These are phyloP conservation scores for Clarias gariepinus DNA, from an alignment of 2,113 vertebrate genomes.

Conservation along the genomic window DNA sequence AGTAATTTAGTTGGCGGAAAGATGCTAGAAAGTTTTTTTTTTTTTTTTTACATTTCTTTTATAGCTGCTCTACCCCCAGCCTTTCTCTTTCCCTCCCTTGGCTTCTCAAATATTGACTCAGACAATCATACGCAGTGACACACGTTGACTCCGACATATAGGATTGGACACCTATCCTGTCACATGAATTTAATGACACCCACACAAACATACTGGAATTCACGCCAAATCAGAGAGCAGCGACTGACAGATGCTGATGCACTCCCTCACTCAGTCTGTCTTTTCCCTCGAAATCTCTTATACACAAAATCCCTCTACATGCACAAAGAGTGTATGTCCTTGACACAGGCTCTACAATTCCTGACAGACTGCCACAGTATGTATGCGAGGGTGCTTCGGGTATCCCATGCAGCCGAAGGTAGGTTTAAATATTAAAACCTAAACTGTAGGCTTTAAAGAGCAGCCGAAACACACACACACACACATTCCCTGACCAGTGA, in stretches of 20 bases:
- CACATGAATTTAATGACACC: conserved; percentile 31
- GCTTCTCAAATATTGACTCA: conserved; percentile 1
- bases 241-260: conserved; percentile 5
- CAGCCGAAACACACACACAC: conserved; percentile 13
- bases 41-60: background rate
- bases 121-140: conserved; percentile 30
- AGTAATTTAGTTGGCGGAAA: background rate
- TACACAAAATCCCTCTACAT: conserved; percentile 22
- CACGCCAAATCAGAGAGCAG: conserved; percentile 27
- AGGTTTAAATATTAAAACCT: conserved; percentile 72
- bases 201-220: conserved; percentile 35
- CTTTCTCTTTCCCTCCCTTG: conserved; percentile 8
- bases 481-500: conserved; percentile 3
- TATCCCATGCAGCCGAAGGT: conserved; percentile 61
- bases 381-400: conserved; percentile 51
- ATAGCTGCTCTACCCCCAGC: conserved; percentile 37
- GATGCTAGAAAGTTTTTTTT: background rate
- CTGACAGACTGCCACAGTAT: conserved; percentile 62
- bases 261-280: conserved; percentile 43
- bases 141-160: conserved; percentile 21
- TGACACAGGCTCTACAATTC: conserved; percentile 70
- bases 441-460: conserved; percentile 39
- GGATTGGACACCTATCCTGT: conserved; percentile 31
- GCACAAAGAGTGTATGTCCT: conserved; percentile 64
- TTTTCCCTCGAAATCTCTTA: conserved; percentile 46